These are phyloP conservation scores for Anoplius nigerrimus DNA, from an alignment of 2,888 invertebrate genomes.

Conservation along the genomic window DNA sequence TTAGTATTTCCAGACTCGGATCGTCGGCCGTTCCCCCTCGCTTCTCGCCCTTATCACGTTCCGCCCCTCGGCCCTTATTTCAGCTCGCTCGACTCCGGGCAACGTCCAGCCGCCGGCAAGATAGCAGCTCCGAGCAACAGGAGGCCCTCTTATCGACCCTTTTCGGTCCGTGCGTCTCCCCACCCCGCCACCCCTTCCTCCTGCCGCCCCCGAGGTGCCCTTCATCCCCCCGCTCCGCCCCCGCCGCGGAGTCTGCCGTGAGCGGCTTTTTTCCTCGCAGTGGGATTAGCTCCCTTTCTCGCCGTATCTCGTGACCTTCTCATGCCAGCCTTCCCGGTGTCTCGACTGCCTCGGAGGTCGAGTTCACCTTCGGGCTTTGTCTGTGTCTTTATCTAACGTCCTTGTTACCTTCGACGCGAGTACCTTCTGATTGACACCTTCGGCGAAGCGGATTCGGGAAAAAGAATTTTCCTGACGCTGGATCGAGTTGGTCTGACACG, in stretches of 20 bases:
- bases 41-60: conserved; percentile 14
- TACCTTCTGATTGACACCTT: too few species aligned
- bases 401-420: too few species aligned
- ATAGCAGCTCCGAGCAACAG: conserved; percentile 64
- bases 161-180: conserved; percentile 52
- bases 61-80: conserved; percentile 15
- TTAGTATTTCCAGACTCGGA: too few species aligned
- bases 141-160: conserved; percentile 65
- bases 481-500: too few species aligned
- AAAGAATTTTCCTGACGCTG: too few species aligned
- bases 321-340: too few species aligned
- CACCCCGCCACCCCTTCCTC: conserved; percentile 10
- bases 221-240: conserved; percentile 11
- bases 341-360: conserved; percentile 5
- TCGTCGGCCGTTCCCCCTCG: conserved; percentile 20
- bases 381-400: too few species aligned
- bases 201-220: conserved; percentile 18
- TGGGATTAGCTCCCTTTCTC: not conserved
- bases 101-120: conserved; percentile 31
- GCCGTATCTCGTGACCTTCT: too few species aligned
- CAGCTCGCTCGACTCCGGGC: conserved; percentile 17
- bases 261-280: not conserved
- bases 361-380: conserved; percentile 27
- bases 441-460: too few species aligned
- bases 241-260: not conserved